Base-by-base conservation (phyloP, 2,888 invertebrate genomes). In the Theodoxus fluviatilis region DNA sequence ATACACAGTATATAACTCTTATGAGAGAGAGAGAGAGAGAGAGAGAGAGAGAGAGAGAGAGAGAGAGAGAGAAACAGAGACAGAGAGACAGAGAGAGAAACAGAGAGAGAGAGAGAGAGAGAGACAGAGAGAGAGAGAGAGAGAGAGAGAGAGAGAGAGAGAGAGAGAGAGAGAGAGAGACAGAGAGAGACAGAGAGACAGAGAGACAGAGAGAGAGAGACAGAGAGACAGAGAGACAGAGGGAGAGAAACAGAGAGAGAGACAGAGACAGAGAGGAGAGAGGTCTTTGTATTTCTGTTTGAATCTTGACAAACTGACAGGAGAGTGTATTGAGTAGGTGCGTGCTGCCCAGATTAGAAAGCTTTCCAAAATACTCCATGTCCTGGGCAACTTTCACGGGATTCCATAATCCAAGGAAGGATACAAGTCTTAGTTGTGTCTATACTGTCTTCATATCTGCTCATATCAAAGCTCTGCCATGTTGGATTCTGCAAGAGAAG, bases 401-500 rank as follows among this genome's bases (percentile, higher is more conserved):
- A n/a, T n/a, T n/a, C n/a, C n/a, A n/a, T n/a, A n/a, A n/a, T n/a
- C n/a, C 15, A 35, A 28, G 31, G 69, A 79, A 81, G 77, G 81
- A 82, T 83, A 84, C 83, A 79, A 76, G 79, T 81, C 35, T 76
- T 71, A 40, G 78, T 79, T 7, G 78, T 79, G 65, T 82, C 78
- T 31, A 81, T 75, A 55, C 75, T 72, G 33, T 79, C 76, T 68
- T 80, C 80, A 78, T 75, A 77, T 69, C 74, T 73, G 49, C 79
- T 77, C 88, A 59, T 92, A 70, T 85, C 84, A 80, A 86, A 84
- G 74, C 83, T 82, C 74, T 83, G 81, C 86, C 86, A 86, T 9
- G 84, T 81, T 61, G 86, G 86, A 79, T 85, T 86, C 86, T 86
- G 77, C 43, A 79, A 78, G 47, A 72, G 22, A 72, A 70, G 72